These are phyloP conservation scores for Bambusicola thoracicus DNA, from an alignment of 2,113 vertebrate genomes.

Conservation along the genomic window DNA sequence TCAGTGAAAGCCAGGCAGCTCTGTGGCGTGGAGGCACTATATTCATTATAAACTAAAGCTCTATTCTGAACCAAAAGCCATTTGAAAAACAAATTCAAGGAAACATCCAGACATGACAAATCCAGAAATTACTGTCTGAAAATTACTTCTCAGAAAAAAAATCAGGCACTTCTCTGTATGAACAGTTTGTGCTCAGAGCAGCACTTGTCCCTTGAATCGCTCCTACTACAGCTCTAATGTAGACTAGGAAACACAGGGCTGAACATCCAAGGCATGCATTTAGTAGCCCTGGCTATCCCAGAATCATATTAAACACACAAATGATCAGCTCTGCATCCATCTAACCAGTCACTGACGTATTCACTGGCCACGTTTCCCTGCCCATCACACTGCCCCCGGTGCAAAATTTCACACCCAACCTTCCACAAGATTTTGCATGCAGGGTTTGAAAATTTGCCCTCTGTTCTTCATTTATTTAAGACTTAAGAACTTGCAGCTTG, in stretches of 20 bases:
- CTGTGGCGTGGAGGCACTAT: neutral
- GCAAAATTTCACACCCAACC: neutral
- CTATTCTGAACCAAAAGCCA: neutral
- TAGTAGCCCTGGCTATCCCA: neutral
- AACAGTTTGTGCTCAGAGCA: neutral
- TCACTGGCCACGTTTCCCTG: neutral
- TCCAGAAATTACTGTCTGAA: neutral
- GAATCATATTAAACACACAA: neutral
- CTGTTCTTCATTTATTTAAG: neutral
- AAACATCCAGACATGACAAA: neutral
- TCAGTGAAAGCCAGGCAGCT: neutral
- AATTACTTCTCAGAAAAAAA: neutral
- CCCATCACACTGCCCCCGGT: fast-evolving
- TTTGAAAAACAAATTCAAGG: conserved; percentile 18
- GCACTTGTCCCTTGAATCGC: neutral
- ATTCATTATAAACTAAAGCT: neutral
- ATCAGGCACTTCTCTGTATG: neutral
- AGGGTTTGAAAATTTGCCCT: neutral
- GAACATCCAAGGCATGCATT: neutral
- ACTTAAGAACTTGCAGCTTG: neutral
- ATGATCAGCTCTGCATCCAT: neutral
- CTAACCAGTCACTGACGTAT: fast-evolving
- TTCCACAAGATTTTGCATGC: neutral
- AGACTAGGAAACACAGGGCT: neutral
- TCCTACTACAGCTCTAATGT: neutral